A percentile compares a stretch with the other conserved stretches of the same genome.
phyloP scores from a whole-genome alignment of 2,113 vertebrate species.

The Lepisosteus osseus region DNA sequence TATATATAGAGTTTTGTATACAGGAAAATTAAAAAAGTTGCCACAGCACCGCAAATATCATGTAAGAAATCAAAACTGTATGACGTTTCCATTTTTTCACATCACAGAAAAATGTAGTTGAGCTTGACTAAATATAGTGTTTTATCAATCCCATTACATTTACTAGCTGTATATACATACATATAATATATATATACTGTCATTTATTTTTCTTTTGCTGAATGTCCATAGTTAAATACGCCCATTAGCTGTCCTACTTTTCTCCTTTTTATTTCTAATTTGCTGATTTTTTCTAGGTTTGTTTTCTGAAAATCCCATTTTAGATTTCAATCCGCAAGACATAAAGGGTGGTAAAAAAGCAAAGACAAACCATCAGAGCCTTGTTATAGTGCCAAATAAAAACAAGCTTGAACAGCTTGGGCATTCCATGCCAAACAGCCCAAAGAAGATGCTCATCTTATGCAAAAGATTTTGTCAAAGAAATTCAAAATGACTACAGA shows the following conservation, averaged over 20 bases:
- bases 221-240: background rate
- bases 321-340: background rate
- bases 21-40: too few relatives aligned
- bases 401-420: background rate
- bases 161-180: background rate
- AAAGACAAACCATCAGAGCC: background rate
- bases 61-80: too few relatives aligned
- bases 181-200: background rate
- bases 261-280: conserved; percentile 9
- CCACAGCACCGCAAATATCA: too few relatives aligned
- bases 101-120: background rate
- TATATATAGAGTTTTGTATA: too few relatives aligned
- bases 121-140: background rate
- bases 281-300: background rate
- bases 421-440: background rate
- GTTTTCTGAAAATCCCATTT: background rate
- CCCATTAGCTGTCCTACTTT: background rate
- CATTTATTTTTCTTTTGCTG: background rate
- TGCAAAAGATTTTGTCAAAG: conserved; percentile 1
- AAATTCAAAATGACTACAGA: background rate
- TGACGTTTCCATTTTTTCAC: background rate
- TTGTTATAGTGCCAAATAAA: background rate
- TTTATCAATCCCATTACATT: background rate
- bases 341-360: background rate
- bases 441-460: background rate